Conservation (phyloP, 1,140 invertebrate genomes). For the Hydropsyche tenuis region DNA sequence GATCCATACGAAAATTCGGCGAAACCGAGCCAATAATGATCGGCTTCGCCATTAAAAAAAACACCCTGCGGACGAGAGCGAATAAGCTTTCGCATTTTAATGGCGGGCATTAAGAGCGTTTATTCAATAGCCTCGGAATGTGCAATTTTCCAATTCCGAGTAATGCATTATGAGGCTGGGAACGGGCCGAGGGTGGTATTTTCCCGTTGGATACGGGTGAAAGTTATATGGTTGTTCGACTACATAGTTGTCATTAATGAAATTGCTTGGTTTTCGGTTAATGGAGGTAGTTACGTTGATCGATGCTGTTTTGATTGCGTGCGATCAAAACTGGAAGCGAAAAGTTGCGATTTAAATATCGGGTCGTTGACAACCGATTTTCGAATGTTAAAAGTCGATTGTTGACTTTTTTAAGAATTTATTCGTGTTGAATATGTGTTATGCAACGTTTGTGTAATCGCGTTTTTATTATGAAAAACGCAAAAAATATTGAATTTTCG, state of each 20-base stretch:
- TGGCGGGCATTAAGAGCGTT: slow-evolving; percentile 27
- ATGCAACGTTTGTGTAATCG: too few relatives aligned
- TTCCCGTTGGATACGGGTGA: neutral
- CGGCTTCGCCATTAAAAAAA: slow-evolving; percentile 4
- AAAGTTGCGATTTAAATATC: too few relatives aligned
- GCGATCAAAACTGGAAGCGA: too few relatives aligned
- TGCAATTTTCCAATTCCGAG: slow-evolving; percentile 31
- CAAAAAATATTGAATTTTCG: too few relatives aligned
- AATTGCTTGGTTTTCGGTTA: neutral
- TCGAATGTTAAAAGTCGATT: too few relatives aligned
- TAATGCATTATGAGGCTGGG: neutral
- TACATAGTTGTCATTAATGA: neutral
- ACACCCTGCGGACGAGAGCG: neutral
- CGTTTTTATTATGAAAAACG: too few relatives aligned
- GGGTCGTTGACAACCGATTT: too few relatives aligned
- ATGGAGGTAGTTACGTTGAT: neutral
- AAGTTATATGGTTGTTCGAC: neutral
- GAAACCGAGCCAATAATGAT: slow-evolving; percentile 11
- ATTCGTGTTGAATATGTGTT: too few relatives aligned
- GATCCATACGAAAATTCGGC: neutral
- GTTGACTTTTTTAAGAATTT: too few relatives aligned
- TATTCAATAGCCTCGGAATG: slow-evolving; percentile 27
- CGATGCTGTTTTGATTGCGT: too few relatives aligned
- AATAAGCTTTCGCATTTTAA: slow-evolving; percentile 4
- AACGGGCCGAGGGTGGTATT: slow-evolving; percentile 12